phyloP scores from a whole-genome alignment of 2,888 invertebrate species.

The Hypsopygia costalis region DNA sequence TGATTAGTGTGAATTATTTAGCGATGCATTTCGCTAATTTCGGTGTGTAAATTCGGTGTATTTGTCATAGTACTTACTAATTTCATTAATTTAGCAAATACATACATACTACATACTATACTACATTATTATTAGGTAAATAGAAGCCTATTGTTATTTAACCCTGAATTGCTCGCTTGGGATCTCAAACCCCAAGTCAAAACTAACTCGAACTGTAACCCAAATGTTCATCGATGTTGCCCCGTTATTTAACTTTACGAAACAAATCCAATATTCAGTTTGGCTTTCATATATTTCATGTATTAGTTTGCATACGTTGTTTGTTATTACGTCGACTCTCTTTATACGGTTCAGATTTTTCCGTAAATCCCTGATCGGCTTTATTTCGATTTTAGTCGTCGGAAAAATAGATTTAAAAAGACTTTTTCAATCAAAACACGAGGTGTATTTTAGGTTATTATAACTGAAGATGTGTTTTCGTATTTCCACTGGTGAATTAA shows the following conservation, averaged over 20 bases:
- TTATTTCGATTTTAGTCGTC: constrained; percentile 3
- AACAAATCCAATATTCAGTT: constrained; percentile 8
- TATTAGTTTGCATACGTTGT: constrained; percentile 6
- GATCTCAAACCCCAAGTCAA: constrained; percentile 5
- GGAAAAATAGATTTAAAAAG: not conserved
- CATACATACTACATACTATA: too few relatives aligned
- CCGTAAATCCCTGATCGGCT: not conserved
- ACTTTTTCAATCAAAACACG: not conserved
- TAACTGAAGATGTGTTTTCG: too few relatives aligned
- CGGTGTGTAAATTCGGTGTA: too few relatives aligned
- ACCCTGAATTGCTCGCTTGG: constrained; percentile 11
- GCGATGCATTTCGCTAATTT: too few relatives aligned
- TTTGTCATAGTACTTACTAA: too few relatives aligned
- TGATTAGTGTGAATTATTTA: too few relatives aligned
- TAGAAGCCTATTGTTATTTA: constrained; percentile 13
- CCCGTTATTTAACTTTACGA: constrained; percentile 6
- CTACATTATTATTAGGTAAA: constrained; percentile 10
- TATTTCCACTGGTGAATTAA: too few relatives aligned
- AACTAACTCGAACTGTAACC: constrained; percentile 3
- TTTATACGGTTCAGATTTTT: not conserved
- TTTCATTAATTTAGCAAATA: too few relatives aligned
- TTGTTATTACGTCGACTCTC: constrained; percentile 2
- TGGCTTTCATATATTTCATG: constrained; percentile 4
- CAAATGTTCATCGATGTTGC: constrained; percentile 7
- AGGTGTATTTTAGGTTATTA: not conserved